Percentiles rank a stretch among this genome's conserved stretches.
Conservation (phyloP, 1,140 invertebrate species). For the Zeugodacus cucurbitae region DNA sequence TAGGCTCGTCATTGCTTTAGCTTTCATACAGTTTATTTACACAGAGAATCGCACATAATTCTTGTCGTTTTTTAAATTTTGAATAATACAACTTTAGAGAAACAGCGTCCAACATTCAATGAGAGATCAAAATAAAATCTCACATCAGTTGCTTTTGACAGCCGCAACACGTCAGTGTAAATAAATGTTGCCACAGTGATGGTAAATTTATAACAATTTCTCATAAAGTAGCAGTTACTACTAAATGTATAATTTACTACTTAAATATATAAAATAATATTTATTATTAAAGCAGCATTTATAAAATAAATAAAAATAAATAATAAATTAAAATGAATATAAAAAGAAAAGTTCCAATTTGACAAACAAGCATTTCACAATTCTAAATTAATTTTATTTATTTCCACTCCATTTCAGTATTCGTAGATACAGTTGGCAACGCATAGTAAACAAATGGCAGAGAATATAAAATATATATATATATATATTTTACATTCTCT, state of each 20-base stretch:
- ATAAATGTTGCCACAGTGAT: neutral
- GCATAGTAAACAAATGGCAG: too few species aligned
- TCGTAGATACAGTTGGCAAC: neutral
- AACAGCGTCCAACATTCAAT: neutral
- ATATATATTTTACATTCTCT: neutral
- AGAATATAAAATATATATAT: too few species aligned
- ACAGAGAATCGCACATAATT: neutral
- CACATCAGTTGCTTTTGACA: constrained; percentile 27
- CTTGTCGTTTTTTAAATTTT: neutral
- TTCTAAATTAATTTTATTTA: too few species aligned
- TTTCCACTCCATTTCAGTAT: too few species aligned
- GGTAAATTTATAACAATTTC: neutral
- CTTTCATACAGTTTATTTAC: neutral
- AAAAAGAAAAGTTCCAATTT: too few species aligned
- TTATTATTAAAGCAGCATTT: too few species aligned
- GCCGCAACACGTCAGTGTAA: neutral
- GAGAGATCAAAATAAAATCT: neutral
- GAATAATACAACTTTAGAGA: neutral
- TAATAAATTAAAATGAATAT: too few species aligned
- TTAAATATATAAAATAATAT: too few species aligned
- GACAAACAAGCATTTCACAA: too few species aligned
- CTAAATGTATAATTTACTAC: too few species aligned
- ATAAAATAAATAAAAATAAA: too few species aligned
- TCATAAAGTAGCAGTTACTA: too few species aligned
- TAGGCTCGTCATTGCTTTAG: neutral